A percentile compares a stretch with the other conserved stretches of the same genome.
Evolutionary conservation across 2,113 vertebrate species (phyloP).

Genomic region (Macquaria australasica): DNA sequence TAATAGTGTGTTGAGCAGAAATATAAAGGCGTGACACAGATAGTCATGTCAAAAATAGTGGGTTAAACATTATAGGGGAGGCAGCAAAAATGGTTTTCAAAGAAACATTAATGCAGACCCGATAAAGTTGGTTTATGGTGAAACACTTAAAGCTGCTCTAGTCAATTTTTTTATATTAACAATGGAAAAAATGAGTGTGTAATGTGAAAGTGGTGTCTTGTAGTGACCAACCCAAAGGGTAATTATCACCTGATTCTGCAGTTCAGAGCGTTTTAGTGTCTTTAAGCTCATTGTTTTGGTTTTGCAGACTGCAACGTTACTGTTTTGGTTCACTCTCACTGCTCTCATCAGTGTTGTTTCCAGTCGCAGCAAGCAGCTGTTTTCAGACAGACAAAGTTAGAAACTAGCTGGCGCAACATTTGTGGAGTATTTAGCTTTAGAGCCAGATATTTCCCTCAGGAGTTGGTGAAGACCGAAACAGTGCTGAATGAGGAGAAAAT

Average conservation of each 20-base stretch:
- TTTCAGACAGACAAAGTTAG: background rate
- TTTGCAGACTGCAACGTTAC: background rate
- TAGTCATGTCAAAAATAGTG: background rate
- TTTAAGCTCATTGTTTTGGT: background rate
- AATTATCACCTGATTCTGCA: background rate
- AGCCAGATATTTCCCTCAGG: background rate
- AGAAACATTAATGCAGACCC: background rate
- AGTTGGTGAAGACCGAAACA: background rate
- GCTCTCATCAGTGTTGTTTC: too few species aligned
- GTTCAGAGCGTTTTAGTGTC: background rate
- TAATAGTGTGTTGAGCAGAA: background rate
- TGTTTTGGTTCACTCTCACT: background rate
- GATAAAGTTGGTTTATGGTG: too few species aligned
- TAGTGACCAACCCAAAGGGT: background rate
- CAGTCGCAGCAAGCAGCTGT: background rate
- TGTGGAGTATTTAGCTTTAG: background rate
- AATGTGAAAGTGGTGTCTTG: too few species aligned
- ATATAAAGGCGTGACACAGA: background rate
- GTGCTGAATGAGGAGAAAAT: background rate
- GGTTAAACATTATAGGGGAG: background rate
- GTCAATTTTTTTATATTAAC: too few species aligned
- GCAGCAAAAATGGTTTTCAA: background rate
- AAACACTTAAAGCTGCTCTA: too few species aligned
- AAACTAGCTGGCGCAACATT: background rate
- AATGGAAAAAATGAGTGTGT: too few species aligned